Base-by-base conservation (phyloP, 2,888 invertebrate species). In the Drosophila niveifrons region DNA sequence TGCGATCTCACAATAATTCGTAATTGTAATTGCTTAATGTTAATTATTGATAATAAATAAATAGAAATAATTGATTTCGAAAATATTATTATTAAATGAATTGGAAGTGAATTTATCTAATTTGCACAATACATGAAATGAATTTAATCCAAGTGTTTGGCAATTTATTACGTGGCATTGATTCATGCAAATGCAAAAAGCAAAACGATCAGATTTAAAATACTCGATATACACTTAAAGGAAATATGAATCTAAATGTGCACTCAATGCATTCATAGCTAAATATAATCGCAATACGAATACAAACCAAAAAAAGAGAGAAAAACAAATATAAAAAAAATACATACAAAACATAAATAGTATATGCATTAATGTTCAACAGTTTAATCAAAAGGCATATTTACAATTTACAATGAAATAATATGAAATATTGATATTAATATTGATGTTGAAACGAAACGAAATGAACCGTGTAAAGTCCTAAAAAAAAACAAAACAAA, bases 401-500 rank as follows among this genome's bases (percentile, higher is more conserved):
- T 63, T 53, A 61, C 59, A 61, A 58, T 46, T 55, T 47, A 57
- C 34, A 62, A 75, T 62, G 23, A 58, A 70, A 73, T 44, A 73
- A 56, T 29, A 65, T 55, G 56, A 63, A 82, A 88, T 89, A 82
- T 89, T 74, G 68, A 89, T 77, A 66, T 71, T 71, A 52, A 88
- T 87, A 78, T 89, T 72, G 69, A 89, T 78, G 72, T 72, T 80
- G 56, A 83, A 36, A 31, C 31, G 31, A 31, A 59, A 66, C 4
- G 46, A 58, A 61, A 47, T 11, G 29, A 75, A 67, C 75, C 82
- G 79, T 83, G 87, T 84, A 86, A 84, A 75, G 83, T 83, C 87
- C 82, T 80, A 69, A 23, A 23, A 6, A 23, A 23, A 23, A 23
- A 23, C 4, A 23, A 23, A 23, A 23, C 23, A 23, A 23, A 23